Percentiles rank a stretch among this genome's conserved stretches.
phyloP scores from a whole-genome alignment of 2,113 vertebrate species.

The Brevimyrus niger region DNA sequence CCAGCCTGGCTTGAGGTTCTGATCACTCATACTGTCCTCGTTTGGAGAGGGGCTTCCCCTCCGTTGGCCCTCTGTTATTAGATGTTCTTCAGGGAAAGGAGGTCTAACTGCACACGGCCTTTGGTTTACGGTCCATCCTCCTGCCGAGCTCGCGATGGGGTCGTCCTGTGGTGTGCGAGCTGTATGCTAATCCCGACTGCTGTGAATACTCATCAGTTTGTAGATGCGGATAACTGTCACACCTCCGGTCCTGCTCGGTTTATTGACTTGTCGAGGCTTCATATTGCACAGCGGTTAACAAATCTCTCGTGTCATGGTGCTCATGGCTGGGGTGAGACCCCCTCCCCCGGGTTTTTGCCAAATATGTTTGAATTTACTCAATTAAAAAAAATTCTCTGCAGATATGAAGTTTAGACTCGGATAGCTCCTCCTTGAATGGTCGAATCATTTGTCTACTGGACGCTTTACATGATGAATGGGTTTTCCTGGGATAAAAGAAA shows the following conservation, averaged over 20 bases:
- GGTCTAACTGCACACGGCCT: not conserved
- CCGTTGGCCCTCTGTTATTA: not conserved
- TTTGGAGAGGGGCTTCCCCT: not conserved
- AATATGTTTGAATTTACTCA: not conserved
- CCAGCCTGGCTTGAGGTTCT: not conserved
- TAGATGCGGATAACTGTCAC: not conserved
- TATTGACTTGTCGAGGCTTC: not conserved
- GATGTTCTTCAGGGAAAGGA: not conserved
- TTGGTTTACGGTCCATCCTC: not conserved
- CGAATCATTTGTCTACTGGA: not conserved
- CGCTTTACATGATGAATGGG: not conserved
- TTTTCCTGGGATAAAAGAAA: not conserved
- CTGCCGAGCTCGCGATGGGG: not conserved
- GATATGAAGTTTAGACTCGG: not conserved
- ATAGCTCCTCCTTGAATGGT: not conserved
- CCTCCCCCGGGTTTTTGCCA: not conserved
- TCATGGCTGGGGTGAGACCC: not conserved
- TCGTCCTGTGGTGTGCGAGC: not conserved
- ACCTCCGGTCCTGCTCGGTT: not conserved
- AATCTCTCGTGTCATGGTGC: not conserved
- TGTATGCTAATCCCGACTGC: not conserved
- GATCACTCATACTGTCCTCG: constrained; percentile 14
- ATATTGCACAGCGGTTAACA: not conserved
- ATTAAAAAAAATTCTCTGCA: not conserved
- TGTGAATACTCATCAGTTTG: not conserved